phyloP scores from a whole-genome alignment of 2,888 invertebrate species.

The Ectropis crepuscularia region DNA sequence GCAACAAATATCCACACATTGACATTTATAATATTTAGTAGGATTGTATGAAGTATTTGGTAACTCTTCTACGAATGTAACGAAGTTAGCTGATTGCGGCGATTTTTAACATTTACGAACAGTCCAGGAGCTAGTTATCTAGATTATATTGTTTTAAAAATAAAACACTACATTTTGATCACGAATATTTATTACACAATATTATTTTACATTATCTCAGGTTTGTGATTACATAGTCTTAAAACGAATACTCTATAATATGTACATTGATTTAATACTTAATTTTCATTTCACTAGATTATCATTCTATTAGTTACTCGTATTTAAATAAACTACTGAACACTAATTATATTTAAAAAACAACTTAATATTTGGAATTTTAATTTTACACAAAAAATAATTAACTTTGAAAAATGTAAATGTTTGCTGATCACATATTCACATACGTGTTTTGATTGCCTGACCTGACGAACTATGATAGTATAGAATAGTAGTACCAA shows the following conservation, averaged over 20 bases:
- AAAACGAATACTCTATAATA: slow-evolving; percentile 14
- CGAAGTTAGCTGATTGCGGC: neutral
- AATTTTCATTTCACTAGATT: slow-evolving; percentile 5
- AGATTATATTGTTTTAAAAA: neutral
- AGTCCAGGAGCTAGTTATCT: neutral
- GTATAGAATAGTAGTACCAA: too few species aligned
- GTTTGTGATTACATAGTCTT: slow-evolving; percentile 27
- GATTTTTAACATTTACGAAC: neutral
- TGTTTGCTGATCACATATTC: too few species aligned
- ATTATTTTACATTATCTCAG: slow-evolving; percentile 31
- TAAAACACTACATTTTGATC: slow-evolving; percentile 52
- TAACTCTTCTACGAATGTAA: neutral
- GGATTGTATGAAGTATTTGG: too few species aligned
- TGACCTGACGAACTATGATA: too few species aligned
- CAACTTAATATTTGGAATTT: slow-evolving; percentile 3
- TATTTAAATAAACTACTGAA: slow-evolving; percentile 11
- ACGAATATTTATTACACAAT: slow-evolving; percentile 49
- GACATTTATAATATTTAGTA: too few species aligned
- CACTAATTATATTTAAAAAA: slow-evolving; percentile 12
- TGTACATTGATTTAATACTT: slow-evolving; percentile 18
- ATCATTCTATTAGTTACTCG: slow-evolving; percentile 1
- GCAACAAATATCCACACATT: too few species aligned
- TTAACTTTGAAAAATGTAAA: neutral
- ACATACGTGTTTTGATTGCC: too few species aligned
- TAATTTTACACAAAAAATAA: neutral